These are phyloP conservation scores for Lasaia peninsularis DNA, from an alignment of 1,140 invertebrate genomes.

Conservation along the genomic window DNA sequence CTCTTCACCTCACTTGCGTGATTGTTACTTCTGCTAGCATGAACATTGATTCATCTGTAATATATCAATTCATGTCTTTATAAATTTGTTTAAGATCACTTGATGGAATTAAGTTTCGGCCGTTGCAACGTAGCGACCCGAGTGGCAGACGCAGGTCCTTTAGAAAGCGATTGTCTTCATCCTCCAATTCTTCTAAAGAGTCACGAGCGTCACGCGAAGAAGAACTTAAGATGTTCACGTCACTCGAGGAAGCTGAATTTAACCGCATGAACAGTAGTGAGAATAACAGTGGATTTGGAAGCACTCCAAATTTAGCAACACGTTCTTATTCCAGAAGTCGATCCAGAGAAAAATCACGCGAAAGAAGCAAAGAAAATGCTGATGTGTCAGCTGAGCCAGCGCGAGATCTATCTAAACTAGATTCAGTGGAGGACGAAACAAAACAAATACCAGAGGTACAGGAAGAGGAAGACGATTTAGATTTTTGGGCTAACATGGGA, in stretches of 20 bases:
- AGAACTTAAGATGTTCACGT: constrained; percentile 79
- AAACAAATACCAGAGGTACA: constrained; percentile 57
- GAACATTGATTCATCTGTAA: constrained; percentile 43
- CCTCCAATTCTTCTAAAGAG: constrained; percentile 77
- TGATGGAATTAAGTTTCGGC: constrained; percentile 78
- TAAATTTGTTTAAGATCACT: constrained; percentile 78
- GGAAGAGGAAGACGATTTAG: constrained; percentile 58
- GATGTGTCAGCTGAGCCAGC: constrained; percentile 39
- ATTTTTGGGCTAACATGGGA: constrained; percentile 68
- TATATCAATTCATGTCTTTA: constrained; percentile 55
- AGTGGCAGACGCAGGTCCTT: constrained; percentile 77
- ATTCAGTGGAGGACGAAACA: constrained; percentile 45
- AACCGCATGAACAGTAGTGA: constrained; percentile 54
- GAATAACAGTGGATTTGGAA: constrained; percentile 48
- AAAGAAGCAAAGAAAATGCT: constrained; percentile 37
- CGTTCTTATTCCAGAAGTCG: constrained; percentile 75
- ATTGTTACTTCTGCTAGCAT: constrained; percentile 25
- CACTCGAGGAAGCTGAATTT: constrained; percentile 79
- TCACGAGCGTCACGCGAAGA: constrained; percentile 79
- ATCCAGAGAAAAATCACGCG: constrained; percentile 61
- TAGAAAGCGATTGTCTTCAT: constrained; percentile 78
- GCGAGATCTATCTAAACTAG: constrained; percentile 40
- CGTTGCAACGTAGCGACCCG: constrained; percentile 78
- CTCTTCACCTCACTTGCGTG: constrained; percentile 19
- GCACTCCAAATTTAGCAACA: constrained; percentile 68